These are phyloP conservation scores for Propithecus deckenii DNA, from an alignment of 2,797 vertebrate genomes.

Conservation along the genomic window DNA sequence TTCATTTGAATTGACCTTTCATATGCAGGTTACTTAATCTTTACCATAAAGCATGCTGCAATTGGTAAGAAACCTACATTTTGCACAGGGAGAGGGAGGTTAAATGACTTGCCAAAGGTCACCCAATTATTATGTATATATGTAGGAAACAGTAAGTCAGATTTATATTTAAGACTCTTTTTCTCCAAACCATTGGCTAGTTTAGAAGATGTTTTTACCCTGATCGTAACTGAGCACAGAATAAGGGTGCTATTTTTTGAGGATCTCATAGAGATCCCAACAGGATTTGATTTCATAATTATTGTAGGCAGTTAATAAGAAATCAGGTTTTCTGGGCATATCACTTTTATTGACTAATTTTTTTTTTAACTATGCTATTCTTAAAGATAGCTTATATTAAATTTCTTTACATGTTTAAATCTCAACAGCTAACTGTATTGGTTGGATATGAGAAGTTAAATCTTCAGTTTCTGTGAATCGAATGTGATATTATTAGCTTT, in stretches of 20 bases:
- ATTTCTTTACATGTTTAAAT: constrained; percentile 8
- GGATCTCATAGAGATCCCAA: neutral
- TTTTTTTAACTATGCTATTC: neutral
- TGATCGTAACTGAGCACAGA: neutral
- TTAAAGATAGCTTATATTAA: neutral
- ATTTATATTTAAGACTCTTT: neutral
- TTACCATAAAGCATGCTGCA: neutral
- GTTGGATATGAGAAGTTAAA: neutral
- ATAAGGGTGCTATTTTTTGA: neutral
- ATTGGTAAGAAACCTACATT: neutral
- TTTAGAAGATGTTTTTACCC: neutral
- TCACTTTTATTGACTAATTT: neutral
- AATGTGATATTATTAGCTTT: neutral
- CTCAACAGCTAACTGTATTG: neutral
- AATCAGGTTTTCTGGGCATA: neutral
- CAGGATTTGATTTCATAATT: neutral
- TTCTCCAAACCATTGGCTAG: neutral
- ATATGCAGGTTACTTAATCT: neutral
- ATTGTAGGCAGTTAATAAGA: neutral
- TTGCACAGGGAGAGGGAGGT: neutral
- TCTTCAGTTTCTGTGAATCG: neutral
- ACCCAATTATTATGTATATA: neutral
- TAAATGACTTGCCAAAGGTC: neutral
- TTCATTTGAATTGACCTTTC: neutral
- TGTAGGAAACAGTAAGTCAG: neutral